These are phyloP conservation scores for Candoia aspera DNA, from an alignment of 2,113 vertebrate genomes.

Conservation along the genomic window DNA sequence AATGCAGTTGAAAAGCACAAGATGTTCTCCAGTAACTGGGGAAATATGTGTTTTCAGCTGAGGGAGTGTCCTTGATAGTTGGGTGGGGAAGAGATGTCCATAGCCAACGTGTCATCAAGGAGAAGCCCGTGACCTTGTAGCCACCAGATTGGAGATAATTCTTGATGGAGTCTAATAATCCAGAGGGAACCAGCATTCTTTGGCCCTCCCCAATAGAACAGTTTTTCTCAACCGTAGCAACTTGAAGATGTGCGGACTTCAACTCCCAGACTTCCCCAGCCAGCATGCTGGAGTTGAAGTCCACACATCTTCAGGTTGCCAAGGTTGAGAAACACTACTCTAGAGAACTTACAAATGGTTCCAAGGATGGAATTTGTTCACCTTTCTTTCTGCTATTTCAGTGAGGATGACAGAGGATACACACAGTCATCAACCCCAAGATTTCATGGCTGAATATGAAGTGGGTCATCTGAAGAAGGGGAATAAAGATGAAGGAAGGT, in stretches of 20 bases:
- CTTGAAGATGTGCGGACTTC: background rate
- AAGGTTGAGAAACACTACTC: background rate
- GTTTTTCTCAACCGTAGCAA: background rate
- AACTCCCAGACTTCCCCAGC: background rate
- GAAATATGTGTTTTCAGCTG: background rate
- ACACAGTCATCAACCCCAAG: no score
- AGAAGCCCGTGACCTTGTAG: background rate
- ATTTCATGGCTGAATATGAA: background rate
- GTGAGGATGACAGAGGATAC: background rate
- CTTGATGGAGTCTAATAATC: background rate
- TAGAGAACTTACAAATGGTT: background rate
- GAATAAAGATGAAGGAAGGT: background rate
- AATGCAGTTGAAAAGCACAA: background rate
- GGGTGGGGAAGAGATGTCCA: background rate
- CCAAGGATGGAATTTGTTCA: background rate
- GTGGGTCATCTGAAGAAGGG: background rate
- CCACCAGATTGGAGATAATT: background rate
- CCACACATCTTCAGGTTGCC: background rate
- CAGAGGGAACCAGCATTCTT: background rate
- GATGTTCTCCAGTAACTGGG: no score
- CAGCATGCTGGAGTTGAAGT: background rate
- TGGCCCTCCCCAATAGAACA: background rate
- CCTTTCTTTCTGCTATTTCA: background rate
- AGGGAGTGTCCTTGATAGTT: background rate
- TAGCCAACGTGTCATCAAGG: background rate